Percentiles rank a stretch among this genome's conserved stretches.
These are phyloP conservation scores for Romanomermis culicivorax DNA, from an alignment of 2,888 invertebrate species.

Conservation along the genomic window DNA sequence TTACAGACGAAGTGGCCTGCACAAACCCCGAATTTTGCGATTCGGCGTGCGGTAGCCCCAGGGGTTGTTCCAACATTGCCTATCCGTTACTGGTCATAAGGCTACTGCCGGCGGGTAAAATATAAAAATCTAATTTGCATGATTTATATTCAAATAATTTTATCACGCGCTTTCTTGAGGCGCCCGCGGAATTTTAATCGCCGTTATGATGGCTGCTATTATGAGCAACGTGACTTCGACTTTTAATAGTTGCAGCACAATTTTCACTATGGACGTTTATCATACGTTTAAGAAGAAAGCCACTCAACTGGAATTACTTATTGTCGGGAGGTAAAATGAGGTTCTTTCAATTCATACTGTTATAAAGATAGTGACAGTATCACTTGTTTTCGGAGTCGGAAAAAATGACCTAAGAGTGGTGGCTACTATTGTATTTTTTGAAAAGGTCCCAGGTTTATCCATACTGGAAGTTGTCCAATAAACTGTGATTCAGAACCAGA, in stretches of 20 bases:
- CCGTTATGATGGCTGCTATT: constrained; percentile 37
- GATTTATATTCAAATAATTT: background rate
- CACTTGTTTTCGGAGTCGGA: too few relatives aligned
- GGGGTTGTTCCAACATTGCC: constrained; percentile 35
- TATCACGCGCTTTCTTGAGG: constrained; percentile 28
- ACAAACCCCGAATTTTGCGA: constrained; percentile 32
- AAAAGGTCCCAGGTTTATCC: too few relatives aligned
- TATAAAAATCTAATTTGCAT: background rate
- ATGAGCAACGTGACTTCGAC: constrained; percentile 38
- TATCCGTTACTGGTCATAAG: constrained; percentile 34
- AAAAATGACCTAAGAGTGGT: too few relatives aligned
- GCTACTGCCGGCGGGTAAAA: constrained; percentile 32
- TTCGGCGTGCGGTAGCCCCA: constrained; percentile 29
- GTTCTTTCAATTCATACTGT: background rate
- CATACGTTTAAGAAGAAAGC: constrained; percentile 31
- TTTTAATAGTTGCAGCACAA: constrained; percentile 37
- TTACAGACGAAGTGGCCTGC: constrained; percentile 33
- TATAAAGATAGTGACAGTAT: too few relatives aligned
- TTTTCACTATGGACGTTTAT: constrained; percentile 38
- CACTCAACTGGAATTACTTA: constrained; percentile 30
- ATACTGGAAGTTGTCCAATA: too few relatives aligned
- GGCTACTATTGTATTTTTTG: too few relatives aligned
- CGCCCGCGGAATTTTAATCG: constrained; percentile 32
- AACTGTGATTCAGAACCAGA: too few relatives aligned
- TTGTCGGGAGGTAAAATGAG: constrained; percentile 33